These are phyloP conservation scores for Drosophila littoralis DNA, from an alignment of 1,140 invertebrate species.

Conservation along the genomic window DNA sequence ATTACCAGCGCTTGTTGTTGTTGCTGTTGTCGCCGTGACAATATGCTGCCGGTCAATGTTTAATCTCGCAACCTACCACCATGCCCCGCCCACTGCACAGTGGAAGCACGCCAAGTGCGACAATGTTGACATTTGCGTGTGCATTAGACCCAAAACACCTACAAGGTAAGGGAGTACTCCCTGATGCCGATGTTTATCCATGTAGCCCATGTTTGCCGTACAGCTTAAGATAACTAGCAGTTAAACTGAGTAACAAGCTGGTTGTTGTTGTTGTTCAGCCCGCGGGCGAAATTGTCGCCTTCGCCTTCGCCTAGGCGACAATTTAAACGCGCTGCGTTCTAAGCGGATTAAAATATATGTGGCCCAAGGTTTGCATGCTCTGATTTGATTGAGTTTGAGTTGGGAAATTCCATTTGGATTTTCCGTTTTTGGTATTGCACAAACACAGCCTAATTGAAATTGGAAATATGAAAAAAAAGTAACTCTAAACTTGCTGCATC, in stretches of 20 bases:
- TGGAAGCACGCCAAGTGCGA: constrained; percentile 70
- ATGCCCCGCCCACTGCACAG: not conserved
- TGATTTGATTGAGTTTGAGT: not conserved
- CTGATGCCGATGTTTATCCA: constrained; percentile 13
- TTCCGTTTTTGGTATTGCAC: constrained; percentile 9
- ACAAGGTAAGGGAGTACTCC: not conserved
- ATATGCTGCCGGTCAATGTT: constrained; percentile 53
- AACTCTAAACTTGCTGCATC: constrained; percentile 52
- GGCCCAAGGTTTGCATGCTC: constrained; percentile 17
- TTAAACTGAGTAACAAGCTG: constrained; percentile 28
- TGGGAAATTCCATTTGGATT: constrained; percentile 10
- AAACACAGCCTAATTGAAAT: constrained; percentile 45
- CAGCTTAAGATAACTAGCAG: constrained; percentile 67
- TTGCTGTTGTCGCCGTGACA: constrained; percentile 14
- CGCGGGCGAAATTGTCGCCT: constrained; percentile 59
- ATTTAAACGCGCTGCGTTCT: constrained; percentile 48
- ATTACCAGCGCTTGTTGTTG: constrained; percentile 44
- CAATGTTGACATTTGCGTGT: constrained; percentile 73
- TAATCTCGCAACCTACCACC: constrained; percentile 23
- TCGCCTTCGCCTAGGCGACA: constrained; percentile 68
- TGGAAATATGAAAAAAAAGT: constrained; percentile 31
- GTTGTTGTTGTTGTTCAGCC: constrained; percentile 20
- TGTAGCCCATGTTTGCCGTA: constrained; percentile 55
- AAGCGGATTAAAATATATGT: constrained; percentile 62
- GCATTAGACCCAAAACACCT: constrained; percentile 5